Evolutionary conservation across 2,113 vertebrate species (phyloP).

Genomic region (Sisor rabdophorus): DNA sequence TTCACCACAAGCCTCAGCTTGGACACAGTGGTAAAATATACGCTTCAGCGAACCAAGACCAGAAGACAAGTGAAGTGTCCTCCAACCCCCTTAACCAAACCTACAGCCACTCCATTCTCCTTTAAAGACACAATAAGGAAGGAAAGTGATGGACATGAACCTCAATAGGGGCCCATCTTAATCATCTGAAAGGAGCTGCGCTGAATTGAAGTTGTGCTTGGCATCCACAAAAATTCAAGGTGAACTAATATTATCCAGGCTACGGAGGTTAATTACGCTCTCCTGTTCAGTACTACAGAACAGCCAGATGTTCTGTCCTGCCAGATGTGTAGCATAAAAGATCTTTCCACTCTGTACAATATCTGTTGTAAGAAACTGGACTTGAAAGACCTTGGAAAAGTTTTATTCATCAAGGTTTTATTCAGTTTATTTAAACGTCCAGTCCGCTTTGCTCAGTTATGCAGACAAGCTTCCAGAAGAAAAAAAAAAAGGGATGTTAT

Average conservation of each 20-base stretch:
- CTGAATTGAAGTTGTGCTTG: neutral
- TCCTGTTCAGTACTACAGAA: slow-evolving; percentile 4
- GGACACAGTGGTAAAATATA: slow-evolving; percentile 66
- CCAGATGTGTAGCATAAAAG: slow-evolving; percentile 16
- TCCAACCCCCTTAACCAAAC: slow-evolving; percentile 29
- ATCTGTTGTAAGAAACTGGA: neutral
- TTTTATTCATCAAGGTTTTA: neutral
- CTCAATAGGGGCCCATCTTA: neutral
- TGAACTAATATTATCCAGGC: slow-evolving; percentile 17
- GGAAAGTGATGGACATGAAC: slow-evolving; percentile 3
- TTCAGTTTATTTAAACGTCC: neutral
- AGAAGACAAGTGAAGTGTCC: slow-evolving; percentile 54
- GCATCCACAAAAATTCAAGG: neutral
- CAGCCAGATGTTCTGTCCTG: slow-evolving; percentile 6
- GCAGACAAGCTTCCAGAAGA: neutral
- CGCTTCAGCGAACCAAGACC: slow-evolving; percentile 67
- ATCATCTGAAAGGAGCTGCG: slow-evolving; percentile 1
- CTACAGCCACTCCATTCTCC: slow-evolving; percentile 14
- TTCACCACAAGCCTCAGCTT: slow-evolving; percentile 37
- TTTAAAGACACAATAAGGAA: slow-evolving; percentile 23
- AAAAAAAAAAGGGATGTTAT: neutral
- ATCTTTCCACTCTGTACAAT: slow-evolving; percentile 11
- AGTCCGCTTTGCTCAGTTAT: neutral
- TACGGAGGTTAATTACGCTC: slow-evolving; percentile 3
- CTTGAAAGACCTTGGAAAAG: slow-evolving; percentile 8